These are phyloP conservation scores for Myotis findleyi DNA, from an alignment of 2,797 vertebrate genomes.

Conservation along the genomic window DNA sequence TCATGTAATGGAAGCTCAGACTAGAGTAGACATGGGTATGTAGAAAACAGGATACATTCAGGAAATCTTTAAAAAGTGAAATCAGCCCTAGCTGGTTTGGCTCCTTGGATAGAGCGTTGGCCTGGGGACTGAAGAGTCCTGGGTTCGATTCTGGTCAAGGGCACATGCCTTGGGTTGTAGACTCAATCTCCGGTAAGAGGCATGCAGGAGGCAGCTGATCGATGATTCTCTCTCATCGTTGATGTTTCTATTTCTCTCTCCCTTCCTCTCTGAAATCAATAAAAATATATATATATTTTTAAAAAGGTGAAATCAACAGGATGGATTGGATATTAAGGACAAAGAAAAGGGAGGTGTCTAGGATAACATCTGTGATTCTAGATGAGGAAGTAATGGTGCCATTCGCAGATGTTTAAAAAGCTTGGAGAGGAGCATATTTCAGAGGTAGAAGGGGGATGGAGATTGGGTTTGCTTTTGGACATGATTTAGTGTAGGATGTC, in stretches of 20 bases:
- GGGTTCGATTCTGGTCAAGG: background rate
- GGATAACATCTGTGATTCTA: background rate
- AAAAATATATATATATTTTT: no score
- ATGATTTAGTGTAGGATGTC: background rate
- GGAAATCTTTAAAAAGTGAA: background rate
- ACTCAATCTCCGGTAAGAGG: no score
- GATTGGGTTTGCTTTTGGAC: constrained; percentile 3
- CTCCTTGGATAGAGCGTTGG: background rate
- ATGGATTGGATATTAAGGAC: background rate
- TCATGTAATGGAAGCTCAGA: background rate
- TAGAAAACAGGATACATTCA: constrained; percentile 1
- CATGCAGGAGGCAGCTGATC: no score
- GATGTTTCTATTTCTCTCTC: no score
- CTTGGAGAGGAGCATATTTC: background rate
- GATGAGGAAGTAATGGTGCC: background rate
- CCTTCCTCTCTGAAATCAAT: no score
- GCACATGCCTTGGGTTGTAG: background rate
- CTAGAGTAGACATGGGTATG: background rate
- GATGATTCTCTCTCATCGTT: no score
- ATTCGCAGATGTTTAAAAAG: background rate
- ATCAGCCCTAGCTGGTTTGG: background rate
- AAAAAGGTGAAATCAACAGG: background rate
- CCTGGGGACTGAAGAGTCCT: background rate
- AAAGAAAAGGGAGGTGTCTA: background rate
- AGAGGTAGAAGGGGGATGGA: background rate